A percentile compares a stretch with the other conserved stretches of the same genome.
Conservation (phyloP, 2,888 invertebrate genomes). For the Chloroclysta siterata region DNA sequence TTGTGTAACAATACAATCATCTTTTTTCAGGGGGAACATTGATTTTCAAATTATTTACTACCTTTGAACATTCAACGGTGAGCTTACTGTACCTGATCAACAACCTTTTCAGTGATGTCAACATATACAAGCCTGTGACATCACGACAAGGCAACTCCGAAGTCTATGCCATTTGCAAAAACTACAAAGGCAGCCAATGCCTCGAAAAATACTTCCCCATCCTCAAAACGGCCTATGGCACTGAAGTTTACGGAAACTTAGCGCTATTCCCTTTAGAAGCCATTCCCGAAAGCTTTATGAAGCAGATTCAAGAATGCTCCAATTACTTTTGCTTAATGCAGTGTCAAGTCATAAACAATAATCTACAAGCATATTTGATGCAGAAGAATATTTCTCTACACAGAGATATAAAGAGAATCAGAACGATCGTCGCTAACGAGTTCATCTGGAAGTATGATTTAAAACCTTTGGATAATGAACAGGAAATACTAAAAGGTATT, state of each 20-base stretch:
- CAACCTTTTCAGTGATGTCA: conserved; percentile 89
- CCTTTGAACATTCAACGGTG: conserved; percentile 93
- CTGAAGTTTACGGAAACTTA: conserved; percentile 59
- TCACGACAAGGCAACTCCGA: conserved; percentile 99
- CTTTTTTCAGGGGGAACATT: conserved; percentile 88
- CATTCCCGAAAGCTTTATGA: conserved; percentile 87
- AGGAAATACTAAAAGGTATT: conserved; percentile 78
- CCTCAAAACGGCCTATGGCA: conserved; percentile 76
- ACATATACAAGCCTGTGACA: conserved; percentile 94
- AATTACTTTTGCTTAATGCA: conserved; percentile 88
- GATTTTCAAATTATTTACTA: conserved; percentile 95
- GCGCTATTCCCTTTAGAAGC: conserved; percentile 85
- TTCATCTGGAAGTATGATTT: conserved; percentile 86
- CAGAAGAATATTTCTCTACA: conserved; percentile 69
- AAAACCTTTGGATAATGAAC: conserved; percentile 72
- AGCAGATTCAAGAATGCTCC: conserved; percentile 87
- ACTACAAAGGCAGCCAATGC: conserved; percentile 81
- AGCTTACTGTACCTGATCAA: conserved; percentile 91
- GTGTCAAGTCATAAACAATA: conserved; percentile 87
- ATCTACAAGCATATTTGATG: conserved; percentile 86
- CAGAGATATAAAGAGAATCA: conserved; percentile 75
- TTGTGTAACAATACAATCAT: background rate
- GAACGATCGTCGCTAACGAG: conserved; percentile 80
- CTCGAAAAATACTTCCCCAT: conserved; percentile 70
- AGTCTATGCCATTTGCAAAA: conserved; percentile 91